phyloP scores from a whole-genome alignment of 1,140 invertebrate species.

The Orchestia grillus region DNA sequence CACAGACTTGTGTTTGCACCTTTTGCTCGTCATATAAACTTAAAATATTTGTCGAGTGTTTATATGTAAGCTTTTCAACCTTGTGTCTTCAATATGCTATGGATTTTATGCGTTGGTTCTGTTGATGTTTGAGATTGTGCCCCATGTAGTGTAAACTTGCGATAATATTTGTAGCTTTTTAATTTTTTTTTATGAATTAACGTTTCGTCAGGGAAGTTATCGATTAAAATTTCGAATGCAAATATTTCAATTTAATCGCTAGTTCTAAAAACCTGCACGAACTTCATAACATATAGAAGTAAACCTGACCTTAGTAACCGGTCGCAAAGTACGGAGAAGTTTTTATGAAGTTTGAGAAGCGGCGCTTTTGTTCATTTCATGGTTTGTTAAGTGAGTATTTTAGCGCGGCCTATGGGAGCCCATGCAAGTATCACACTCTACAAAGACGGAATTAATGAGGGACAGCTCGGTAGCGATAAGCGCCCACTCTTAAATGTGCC shows the following conservation, averaged over 20 bases:
- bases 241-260: background rate
- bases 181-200: background rate
- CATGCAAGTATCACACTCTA: slow-evolving; percentile 23
- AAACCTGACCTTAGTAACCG: background rate
- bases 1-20: background rate
- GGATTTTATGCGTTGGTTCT: background rate
- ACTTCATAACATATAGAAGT: background rate
- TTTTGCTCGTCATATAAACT: background rate
- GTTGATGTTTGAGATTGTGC: background rate
- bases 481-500: background rate
- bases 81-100: background rate
- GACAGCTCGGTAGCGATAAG: slow-evolving; percentile 1
- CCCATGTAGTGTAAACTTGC: background rate
- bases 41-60: background rate
- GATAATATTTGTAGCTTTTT: background rate
- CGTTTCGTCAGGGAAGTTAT: background rate
- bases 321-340: background rate
- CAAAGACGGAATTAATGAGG: background rate
- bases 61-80: background rate
- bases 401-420: background rate
- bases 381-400: background rate
- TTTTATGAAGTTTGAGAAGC: background rate
- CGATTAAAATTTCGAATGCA: background rate
- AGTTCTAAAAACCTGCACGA: background rate
- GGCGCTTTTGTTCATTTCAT: background rate